Evolutionary conservation across 2,113 vertebrate species (phyloP).

Genomic region (Platichthys stellatus): DNA sequence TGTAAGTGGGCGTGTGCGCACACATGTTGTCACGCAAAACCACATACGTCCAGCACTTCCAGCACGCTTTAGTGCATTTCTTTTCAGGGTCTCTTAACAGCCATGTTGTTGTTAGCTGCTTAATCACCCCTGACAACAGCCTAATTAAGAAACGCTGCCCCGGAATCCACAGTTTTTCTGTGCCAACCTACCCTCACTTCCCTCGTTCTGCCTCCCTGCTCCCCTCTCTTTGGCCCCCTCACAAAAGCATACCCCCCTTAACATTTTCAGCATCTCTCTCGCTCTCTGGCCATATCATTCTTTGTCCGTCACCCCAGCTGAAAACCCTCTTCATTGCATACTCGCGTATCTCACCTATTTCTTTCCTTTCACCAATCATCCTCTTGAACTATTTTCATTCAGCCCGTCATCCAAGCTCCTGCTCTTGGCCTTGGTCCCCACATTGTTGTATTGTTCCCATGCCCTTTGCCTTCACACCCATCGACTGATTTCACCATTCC

Average conservation of each 20-base stretch:
- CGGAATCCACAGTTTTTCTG: conserved; percentile 59
- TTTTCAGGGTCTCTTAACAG: conserved; percentile 30
- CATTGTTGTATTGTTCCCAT: conserved; percentile 42
- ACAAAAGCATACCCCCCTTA: conserved; percentile 4
- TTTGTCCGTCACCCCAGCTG: conserved; percentile 15
- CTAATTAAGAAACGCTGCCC: conserved; percentile 69
- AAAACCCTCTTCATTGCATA: conserved; percentile 3
- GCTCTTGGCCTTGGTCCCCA: conserved; percentile 7
- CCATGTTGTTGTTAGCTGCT: conserved; percentile 56
- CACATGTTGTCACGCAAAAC: not conserved
- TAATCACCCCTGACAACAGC: conserved; percentile 75
- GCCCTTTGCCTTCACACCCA: conserved; percentile 8
- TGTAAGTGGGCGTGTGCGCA: not conserved
- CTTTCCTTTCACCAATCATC: not conserved
- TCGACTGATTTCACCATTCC: not conserved
- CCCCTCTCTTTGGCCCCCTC: conserved; percentile 37
- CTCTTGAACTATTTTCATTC: not conserved
- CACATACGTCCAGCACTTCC: not conserved
- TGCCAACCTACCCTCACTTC: conserved; percentile 55
- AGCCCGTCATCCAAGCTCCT: not conserved
- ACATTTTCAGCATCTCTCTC: conserved; percentile 24
- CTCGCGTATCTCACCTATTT: conserved; percentile 22
- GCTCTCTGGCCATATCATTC: conserved; percentile 2
- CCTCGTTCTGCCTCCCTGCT: not conserved
- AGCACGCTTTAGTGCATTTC: conserved; percentile 31